phyloP scores from a whole-genome alignment of 2,797 vertebrate genomes.

The Chelon auratus region DNA sequence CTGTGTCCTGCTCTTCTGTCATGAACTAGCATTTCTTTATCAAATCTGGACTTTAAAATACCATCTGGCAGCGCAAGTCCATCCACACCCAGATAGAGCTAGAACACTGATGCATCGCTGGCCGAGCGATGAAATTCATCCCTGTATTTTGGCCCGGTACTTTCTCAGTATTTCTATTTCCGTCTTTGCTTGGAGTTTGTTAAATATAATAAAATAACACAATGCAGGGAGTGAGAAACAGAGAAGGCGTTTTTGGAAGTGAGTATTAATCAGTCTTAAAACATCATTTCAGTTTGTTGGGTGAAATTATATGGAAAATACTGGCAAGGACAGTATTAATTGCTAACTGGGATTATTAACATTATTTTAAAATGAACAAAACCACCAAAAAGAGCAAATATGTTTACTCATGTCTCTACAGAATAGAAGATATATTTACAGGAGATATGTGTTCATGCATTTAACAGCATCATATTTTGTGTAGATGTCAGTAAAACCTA shows the following conservation, averaged over 20 bases:
- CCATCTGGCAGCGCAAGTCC: constrained; percentile 46
- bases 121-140: no score
- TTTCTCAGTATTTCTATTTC: no score
- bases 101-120: constrained; percentile 1
- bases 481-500: no score
- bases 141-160: no score
- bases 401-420: not conserved
- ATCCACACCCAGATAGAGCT: constrained; percentile 24
- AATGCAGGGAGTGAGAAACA: constrained; percentile 1
- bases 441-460: no score
- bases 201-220: not conserved
- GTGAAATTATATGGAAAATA: not conserved
- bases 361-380: not conserved
- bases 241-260: constrained; percentile 28
- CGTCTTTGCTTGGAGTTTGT: no score
- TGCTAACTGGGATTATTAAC: not conserved
- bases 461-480: no score
- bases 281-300: not conserved
- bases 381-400: not conserved
- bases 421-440: no score
- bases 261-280: not conserved
- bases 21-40: constrained; percentile 47
- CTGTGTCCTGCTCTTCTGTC: not conserved
- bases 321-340: constrained; percentile 2
- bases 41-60: constrained; percentile 42